A percentile compares a stretch with the other conserved stretches of the same genome.
Conservation (phyloP, 1,140 invertebrate genomes). For the Drosophila pseudoananassae region DNA sequence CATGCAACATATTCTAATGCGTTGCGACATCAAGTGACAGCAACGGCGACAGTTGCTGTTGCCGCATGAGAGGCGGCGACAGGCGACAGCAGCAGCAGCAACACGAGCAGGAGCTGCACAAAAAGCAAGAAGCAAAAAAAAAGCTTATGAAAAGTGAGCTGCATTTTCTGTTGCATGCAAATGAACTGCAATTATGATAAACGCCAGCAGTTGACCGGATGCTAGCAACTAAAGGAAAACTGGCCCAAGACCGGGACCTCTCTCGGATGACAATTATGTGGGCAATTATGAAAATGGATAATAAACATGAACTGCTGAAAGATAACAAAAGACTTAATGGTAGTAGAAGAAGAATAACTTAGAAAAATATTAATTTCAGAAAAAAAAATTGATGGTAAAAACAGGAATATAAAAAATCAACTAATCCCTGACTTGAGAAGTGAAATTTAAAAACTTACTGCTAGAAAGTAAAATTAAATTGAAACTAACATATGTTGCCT, state of each 20-base stretch:
- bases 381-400: not conserved
- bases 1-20: conserved; percentile 82
- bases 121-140: not conserved
- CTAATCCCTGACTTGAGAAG: not conserved
- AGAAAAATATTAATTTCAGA: not conserved
- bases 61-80: conserved; percentile 80
- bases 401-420: no score
- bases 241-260: conserved; percentile 43
- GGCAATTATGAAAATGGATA: conserved; percentile 61
- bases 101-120: conserved; percentile 1
- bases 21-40: conserved; percentile 82
- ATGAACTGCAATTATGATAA: conserved; percentile 84
- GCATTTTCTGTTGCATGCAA: conserved; percentile 73
- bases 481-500: conserved; percentile 71
- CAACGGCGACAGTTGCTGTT: conserved; percentile 83
- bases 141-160: conserved; percentile 56
- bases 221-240: conserved; percentile 67
- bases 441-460: not conserved
- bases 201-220: conserved; percentile 83
- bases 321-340: not conserved
- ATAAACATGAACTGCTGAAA: conserved; percentile 12
- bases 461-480: conserved; percentile 52
- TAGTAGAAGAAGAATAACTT: not conserved
- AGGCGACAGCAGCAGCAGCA: conserved; percentile 47
- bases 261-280: conserved; percentile 39